These are phyloP conservation scores for Semicossyphus pulcher DNA, from an alignment of 2,113 vertebrate genomes.

Conservation along the genomic window DNA sequence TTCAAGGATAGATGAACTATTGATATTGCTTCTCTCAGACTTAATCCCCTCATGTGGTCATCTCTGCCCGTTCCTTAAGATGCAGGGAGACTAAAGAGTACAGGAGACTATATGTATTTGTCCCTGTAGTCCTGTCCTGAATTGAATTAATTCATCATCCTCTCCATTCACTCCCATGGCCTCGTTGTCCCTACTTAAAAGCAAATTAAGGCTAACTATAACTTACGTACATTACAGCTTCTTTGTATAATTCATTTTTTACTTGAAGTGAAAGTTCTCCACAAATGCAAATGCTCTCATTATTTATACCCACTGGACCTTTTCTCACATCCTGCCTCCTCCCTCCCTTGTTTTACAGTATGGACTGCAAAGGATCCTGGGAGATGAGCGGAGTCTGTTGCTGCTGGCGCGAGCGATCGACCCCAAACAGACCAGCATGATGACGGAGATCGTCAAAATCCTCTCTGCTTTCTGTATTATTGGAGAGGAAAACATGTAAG, in stretches of 20 bases:
- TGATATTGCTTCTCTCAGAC: slow-evolving; percentile 69
- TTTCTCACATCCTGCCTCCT: slow-evolving; percentile 29
- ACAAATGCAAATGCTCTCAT: slow-evolving; percentile 68
- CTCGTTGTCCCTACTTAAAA: slow-evolving; percentile 74
- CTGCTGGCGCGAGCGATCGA: slow-evolving; percentile 93
- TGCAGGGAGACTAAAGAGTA: slow-evolving; percentile 61
- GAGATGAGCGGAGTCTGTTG: slow-evolving; percentile 92
- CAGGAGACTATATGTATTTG: slow-evolving; percentile 70
- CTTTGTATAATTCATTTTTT: slow-evolving; percentile 46
- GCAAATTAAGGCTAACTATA: slow-evolving; percentile 75
- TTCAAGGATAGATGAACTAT: slow-evolving; percentile 74
- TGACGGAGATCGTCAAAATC: slow-evolving; percentile 98
- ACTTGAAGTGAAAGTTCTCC: slow-evolving; percentile 54
- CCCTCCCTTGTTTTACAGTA: slow-evolving; percentile 81
- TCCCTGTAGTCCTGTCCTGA: slow-evolving; percentile 79
- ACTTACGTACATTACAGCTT: slow-evolving; percentile 46
- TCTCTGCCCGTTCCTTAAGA: slow-evolving; percentile 46
- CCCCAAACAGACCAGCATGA: slow-evolving; percentile 95
- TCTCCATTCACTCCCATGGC: slow-evolving; percentile 69
- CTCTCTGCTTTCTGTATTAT: slow-evolving; percentile 96
- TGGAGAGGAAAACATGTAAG: slow-evolving; percentile 96
- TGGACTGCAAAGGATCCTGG: slow-evolving; percentile 94
- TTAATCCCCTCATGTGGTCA: slow-evolving; percentile 69
- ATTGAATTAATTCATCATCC: slow-evolving; percentile 80
- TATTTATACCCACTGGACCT: slow-evolving; percentile 60